A percentile compares a stretch with the other conserved stretches of the same genome.
Conservation (phyloP, 2,888 invertebrate species). For the Pediacus dermestoides region DNA sequence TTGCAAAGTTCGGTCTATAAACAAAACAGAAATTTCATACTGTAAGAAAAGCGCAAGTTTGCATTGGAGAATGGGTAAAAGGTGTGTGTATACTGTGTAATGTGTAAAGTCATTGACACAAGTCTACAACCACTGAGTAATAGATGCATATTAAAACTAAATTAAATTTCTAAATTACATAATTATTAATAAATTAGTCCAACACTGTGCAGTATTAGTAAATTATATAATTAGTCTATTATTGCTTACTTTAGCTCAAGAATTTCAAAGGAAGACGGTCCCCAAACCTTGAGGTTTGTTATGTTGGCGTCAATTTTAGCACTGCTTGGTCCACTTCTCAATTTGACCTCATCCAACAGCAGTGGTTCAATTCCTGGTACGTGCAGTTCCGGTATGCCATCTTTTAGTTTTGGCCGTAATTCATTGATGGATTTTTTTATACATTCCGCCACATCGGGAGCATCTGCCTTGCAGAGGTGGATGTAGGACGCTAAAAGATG, state of each 20-base stretch:
- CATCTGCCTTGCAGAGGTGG: constrained; percentile 40
- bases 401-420: constrained; percentile 40
- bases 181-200: too few relatives aligned
- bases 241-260: constrained; percentile 55
- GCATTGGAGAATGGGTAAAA: too few relatives aligned
- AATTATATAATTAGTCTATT: too few relatives aligned
- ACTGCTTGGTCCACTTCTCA: constrained; percentile 41
- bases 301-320: constrained; percentile 57
- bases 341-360: constrained; percentile 33
- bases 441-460: constrained; percentile 43
- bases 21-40: constrained; percentile 11
- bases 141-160: too few relatives aligned
- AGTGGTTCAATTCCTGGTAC: constrained; percentile 56
- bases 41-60: too few relatives aligned
- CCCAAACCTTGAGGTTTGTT: constrained; percentile 58
- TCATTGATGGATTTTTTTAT: constrained; percentile 44
- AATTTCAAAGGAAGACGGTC: constrained; percentile 59
- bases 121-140: too few relatives aligned
- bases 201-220: too few relatives aligned
- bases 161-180: too few relatives aligned
- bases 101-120: too few relatives aligned
- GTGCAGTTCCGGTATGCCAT: constrained; percentile 54
- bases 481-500: constrained; percentile 44
- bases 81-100: too few relatives aligned
- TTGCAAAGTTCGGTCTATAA: constrained; percentile 60